Evolutionary conservation across 1,140 invertebrate species (phyloP).

Genomic region (Bombus vancouverensis): DNA sequence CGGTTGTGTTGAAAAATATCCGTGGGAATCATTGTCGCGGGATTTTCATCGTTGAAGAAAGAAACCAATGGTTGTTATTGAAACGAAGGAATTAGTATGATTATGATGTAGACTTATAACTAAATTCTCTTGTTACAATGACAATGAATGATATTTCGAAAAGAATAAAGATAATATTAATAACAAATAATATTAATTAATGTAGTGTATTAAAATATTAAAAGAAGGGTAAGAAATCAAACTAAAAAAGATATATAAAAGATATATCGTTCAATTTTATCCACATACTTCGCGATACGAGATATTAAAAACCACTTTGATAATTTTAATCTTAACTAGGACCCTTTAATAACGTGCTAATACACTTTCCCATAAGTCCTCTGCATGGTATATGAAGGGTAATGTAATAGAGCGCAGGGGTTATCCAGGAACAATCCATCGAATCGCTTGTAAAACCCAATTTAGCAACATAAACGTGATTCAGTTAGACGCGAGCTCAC

Average conservation of each 20-base stretch:
- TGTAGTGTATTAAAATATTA: too few relatives aligned
- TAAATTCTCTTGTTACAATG: not conserved
- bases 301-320: too few relatives aligned
- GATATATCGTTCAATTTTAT: too few relatives aligned
- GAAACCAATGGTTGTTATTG: not conserved
- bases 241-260: too few relatives aligned
- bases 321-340: too few relatives aligned
- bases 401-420: not conserved
- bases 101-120: not conserved
- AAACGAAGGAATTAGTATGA: not conserved
- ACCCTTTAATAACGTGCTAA: too few relatives aligned
- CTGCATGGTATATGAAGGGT: not conserved
- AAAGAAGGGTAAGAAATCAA: too few relatives aligned
- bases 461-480: conserved; percentile 59
- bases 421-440: conserved; percentile 36
- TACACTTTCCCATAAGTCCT: not conserved
- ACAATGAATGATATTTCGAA: not conserved
- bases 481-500: conserved; percentile 32
- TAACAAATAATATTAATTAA: not conserved
- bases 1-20: conserved; percentile 30
- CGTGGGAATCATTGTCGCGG: not conserved
- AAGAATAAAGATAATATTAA: not conserved
- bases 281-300: too few relatives aligned
- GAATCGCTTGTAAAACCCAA: conserved; percentile 50
- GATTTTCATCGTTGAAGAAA: not conserved